Conservation (phyloP, 2,888 invertebrate genomes). For the Cenopis cana region DNA sequence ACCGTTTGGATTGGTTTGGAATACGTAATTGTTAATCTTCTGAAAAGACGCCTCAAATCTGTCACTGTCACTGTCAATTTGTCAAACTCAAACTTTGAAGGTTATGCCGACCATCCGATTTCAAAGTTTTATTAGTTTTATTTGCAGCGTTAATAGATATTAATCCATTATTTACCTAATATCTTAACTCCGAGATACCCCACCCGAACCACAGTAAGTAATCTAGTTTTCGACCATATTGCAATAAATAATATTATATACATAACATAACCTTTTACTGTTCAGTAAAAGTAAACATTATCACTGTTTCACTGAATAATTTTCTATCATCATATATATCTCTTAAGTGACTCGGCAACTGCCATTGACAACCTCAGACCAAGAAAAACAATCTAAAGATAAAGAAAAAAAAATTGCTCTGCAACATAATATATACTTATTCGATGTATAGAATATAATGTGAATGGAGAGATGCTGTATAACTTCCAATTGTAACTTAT, state of each 20-base stretch:
- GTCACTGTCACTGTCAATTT: background rate
- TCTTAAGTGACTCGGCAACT: background rate
- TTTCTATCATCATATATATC: background rate
- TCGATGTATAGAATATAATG: background rate
- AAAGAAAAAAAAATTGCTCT: too few species aligned
- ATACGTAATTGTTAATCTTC: too few species aligned
- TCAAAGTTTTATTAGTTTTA: slow-evolving; percentile 14
- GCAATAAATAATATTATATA: background rate
- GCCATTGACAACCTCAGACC: background rate
- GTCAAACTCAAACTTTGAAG: slow-evolving; percentile 11
- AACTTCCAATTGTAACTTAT: too few species aligned
- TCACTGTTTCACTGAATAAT: background rate
- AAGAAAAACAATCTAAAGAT: too few species aligned
- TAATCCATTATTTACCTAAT: background rate
- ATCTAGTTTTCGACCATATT: background rate
- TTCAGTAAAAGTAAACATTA: background rate
- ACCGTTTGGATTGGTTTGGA: too few species aligned
- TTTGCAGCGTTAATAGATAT: background rate
- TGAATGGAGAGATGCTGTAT: too few species aligned
- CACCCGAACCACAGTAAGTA: slow-evolving; percentile 10
- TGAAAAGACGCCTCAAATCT: slow-evolving; percentile 21
- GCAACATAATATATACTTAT: too few species aligned
- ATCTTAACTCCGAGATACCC: background rate
- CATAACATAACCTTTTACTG: slow-evolving; percentile 4
- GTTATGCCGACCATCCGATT: slow-evolving; percentile 14